phyloP scores from a whole-genome alignment of 2,113 vertebrate genomes.

The Halcyon malimbica region DNA sequence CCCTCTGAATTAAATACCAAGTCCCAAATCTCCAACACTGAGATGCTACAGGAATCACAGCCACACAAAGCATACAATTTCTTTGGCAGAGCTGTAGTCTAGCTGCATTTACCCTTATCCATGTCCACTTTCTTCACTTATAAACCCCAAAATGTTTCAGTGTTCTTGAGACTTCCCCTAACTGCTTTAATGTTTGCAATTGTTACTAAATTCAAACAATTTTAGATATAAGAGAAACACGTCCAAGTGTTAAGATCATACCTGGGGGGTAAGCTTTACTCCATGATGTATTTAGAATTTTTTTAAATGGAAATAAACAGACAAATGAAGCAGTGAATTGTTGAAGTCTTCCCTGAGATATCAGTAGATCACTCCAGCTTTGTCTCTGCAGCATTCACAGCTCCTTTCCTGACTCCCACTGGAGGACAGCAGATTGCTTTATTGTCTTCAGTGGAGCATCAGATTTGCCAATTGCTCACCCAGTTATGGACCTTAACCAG shows the following conservation, averaged over 20 bases:
- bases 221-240: not conserved
- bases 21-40: not conserved
- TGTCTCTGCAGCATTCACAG: not conserved
- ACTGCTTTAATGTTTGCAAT: not conserved
- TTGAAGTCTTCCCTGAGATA: not conserved
- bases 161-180: not conserved
- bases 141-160: not conserved
- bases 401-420: not conserved
- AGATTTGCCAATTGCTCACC: not conserved
- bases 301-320: not conserved
- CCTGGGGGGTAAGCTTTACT: not conserved
- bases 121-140: not conserved
- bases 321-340: not conserved
- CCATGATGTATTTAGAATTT: not conserved
- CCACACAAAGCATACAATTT: not conserved
- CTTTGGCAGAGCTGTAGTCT: not conserved
- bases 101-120: not conserved
- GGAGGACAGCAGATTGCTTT: not conserved
- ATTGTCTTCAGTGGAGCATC: not conserved
- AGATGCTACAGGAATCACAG: not conserved
- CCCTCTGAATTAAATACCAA: not conserved
- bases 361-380: not conserved
- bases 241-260: not conserved
- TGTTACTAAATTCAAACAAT: not conserved
- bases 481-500: fast-evolving